Base-by-base conservation (phyloP, 2,113 vertebrate genomes). In the Vidua macroura region DNA sequence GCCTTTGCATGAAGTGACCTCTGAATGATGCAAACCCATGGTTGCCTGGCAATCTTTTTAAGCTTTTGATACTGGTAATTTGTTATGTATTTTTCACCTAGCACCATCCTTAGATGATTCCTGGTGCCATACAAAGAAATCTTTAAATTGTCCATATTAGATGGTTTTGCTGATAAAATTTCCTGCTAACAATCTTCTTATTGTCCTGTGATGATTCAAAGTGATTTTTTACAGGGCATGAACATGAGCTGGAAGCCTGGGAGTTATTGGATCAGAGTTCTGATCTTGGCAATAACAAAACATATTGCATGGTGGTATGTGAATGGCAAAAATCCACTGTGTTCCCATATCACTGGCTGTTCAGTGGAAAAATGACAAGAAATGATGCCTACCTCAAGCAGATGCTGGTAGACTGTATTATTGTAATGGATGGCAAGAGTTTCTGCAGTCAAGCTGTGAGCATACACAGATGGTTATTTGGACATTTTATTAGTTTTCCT, bases 191-290 rank as follows among this genome's bases (percentile, higher is more conserved):
- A 95, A 74, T 93, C 85, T 90, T 96, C 89, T 86, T 93, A 63
- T 88, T 96, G 43, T 81, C 84, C 85, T 90, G 70, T 82, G 75
- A 87, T 90, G 73, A 79, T 92, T 91, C 28, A 41, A 95, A 92
- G 83, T n/a, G 75, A 90, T 95, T 86, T 51, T 90, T 94, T 80
- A 48, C 55, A 81, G 77, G 63, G 15, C 1, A 7, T 48, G 73
- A 95, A 67, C 51, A 51, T 59, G 64, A 73, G 77, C 60, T 94
- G 75, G 72, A 88, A 82, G 56, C 60, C 59, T 79, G 59, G 33
- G 48, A 79, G 20, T 77, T 87, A 77, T 27, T 87, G 59, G 67
- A 73, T 83, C 43, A 64, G 46, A 66, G 49, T 67, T 93, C 43
- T 80, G 75, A 55, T 86, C 92, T 90, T 92, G 83, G 64, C 90